phyloP scores from a whole-genome alignment of 2,888 invertebrate genomes.

The Pecten maximus region DNA sequence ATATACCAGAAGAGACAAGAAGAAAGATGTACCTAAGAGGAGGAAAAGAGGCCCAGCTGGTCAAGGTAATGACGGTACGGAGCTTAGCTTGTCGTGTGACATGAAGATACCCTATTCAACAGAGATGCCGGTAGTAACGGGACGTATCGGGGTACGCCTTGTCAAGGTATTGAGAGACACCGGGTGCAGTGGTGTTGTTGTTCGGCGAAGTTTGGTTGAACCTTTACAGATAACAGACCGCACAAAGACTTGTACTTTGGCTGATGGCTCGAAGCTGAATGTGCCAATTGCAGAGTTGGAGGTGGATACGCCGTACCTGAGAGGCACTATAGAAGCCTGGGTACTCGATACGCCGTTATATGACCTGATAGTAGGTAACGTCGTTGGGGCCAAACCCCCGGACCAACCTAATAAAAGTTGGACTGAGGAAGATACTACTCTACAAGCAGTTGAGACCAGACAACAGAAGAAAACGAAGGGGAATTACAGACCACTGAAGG shows the following conservation, averaged over 20 bases:
- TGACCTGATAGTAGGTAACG: too few species aligned
- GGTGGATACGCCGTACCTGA: not conserved
- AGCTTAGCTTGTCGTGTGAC: not conserved
- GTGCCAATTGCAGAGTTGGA: not conserved
- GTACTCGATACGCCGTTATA: too few species aligned
- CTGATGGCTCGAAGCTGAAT: not conserved
- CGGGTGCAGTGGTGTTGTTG: not conserved
- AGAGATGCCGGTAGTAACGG: slow-evolving; percentile 37
- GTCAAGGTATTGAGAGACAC: not conserved
- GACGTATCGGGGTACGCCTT: not conserved
- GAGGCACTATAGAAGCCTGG: too few species aligned
- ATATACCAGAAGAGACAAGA: too few species aligned
- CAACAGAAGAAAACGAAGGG: slow-evolving; percentile 6
- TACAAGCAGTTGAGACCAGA: slow-evolving; percentile 37
- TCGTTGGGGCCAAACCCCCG: too few species aligned
- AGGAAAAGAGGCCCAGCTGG: not conserved
- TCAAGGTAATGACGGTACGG: not conserved
- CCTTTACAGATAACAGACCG: not conserved
- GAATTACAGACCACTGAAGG: slow-evolving; percentile 16
- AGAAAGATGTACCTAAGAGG: too few species aligned
- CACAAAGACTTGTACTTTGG: not conserved
- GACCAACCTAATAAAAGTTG: too few species aligned
- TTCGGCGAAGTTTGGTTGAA: not conserved
- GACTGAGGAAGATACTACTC: too few species aligned
- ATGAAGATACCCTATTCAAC: not conserved